Evolutionary conservation across 2,797 vertebrate species (phyloP).

Genomic region (Crenuchus spilurus): DNA sequence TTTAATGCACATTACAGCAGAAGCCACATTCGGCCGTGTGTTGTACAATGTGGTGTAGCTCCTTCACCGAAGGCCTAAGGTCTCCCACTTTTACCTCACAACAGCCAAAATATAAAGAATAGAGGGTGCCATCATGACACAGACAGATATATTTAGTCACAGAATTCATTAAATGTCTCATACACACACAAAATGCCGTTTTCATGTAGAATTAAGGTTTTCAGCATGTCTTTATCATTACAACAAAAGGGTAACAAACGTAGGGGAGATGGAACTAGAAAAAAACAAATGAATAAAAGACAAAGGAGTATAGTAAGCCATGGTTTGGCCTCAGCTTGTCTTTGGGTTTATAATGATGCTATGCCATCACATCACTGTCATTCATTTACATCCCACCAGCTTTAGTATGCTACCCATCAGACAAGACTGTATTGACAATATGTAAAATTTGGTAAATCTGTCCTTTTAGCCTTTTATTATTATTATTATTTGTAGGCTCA

Average conservation of each 20-base stretch:
- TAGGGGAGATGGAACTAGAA: neutral
- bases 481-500: neutral
- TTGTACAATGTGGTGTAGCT: constrained; percentile 15
- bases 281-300: neutral
- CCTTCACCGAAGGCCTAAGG: constrained; percentile 24
- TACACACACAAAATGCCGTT: constrained; percentile 2
- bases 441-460: constrained; percentile 13
- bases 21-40: constrained; percentile 8
- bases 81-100: constrained; percentile 27
- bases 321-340: constrained; percentile 5
- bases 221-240: constrained; percentile 6
- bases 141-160: constrained; percentile 1
- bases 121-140: constrained; percentile 4
- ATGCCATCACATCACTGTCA: constrained; percentile 4
- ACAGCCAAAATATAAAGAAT: constrained; percentile 28
- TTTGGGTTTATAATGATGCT: constrained; percentile 2
- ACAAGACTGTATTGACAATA: neutral
- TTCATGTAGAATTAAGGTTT: constrained; percentile 16
- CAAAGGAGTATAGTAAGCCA: neutral
- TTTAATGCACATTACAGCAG: constrained; percentile 9
- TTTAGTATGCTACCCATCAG: neutral
- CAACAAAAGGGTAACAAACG: neutral
- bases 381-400: constrained; percentile 13
- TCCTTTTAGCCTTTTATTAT: neutral
- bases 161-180: neutral